phyloP scores from a whole-genome alignment of 2,113 vertebrate genomes.

The Rousettus leschenaultii region DNA sequence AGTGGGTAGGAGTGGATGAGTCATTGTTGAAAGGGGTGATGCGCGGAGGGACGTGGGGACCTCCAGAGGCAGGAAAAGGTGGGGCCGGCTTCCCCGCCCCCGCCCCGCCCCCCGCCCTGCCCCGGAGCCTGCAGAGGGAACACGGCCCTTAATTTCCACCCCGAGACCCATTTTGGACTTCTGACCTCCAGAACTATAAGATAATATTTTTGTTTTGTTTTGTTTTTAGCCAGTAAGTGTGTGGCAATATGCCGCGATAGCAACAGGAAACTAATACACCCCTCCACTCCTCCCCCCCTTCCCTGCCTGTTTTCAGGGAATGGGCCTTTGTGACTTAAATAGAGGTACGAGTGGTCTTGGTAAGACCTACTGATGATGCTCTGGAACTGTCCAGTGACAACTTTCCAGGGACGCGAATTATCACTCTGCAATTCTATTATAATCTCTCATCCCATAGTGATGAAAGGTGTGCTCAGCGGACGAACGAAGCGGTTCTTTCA shows the following conservation, averaged over 20 bases:
- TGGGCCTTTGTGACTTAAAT: not conserved
- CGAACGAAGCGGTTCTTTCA: not conserved
- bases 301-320: not conserved
- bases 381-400: not conserved
- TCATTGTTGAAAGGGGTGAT: accelerated
- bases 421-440: not conserved
- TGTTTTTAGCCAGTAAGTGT: not conserved
- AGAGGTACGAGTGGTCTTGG: not conserved
- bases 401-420: not conserved
- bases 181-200: not conserved
- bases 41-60: accelerated
- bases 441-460: not conserved
- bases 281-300: not conserved
- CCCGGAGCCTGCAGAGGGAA: not conserved
- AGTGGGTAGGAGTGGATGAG: accelerated
- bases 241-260: not conserved
- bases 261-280: not conserved
- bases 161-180: not conserved
- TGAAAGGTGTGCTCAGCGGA: not conserved
- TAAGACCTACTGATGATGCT: not conserved
- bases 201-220: not conserved
- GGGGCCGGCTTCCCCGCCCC: accelerated
- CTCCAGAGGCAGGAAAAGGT: accelerated
- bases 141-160: not conserved
- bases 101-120: no score